A percentile compares a stretch with the other conserved stretches of the same genome.
These are phyloP conservation scores for Dryobota labecula DNA, from an alignment of 2,888 invertebrate species.

Conservation along the genomic window DNA sequence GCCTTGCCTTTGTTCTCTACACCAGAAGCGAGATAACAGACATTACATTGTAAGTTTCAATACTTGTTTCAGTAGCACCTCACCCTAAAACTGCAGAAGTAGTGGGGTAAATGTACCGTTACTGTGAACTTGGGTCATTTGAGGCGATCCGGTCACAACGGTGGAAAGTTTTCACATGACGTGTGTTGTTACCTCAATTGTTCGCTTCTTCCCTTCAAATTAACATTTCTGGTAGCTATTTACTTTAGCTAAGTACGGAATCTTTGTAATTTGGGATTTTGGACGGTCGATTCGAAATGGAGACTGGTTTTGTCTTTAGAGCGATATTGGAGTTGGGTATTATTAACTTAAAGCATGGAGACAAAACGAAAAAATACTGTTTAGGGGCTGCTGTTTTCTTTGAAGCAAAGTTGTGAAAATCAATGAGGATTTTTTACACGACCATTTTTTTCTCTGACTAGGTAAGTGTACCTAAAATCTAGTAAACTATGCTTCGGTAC, in stretches of 20 bases:
- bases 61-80: constrained; percentile 34
- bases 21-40: constrained; percentile 16
- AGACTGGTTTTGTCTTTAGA: neutral
- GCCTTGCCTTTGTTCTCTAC: neutral
- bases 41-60: constrained; percentile 20
- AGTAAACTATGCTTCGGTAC: neutral
- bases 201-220: constrained; percentile 58
- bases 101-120: constrained; percentile 61
- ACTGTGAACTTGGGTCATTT: constrained; percentile 73
- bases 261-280: constrained; percentile 30
- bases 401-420: neutral
- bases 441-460: too few relatives aligned
- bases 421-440: neutral
- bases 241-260: constrained; percentile 32
- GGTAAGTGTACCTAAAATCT: too few relatives aligned
- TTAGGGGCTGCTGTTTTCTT: neutral
- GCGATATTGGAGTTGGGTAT: neutral
- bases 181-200: constrained; percentile 66
- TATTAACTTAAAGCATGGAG: neutral
- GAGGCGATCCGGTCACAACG: constrained; percentile 72
- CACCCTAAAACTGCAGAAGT: constrained; percentile 61
- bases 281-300: neutral
- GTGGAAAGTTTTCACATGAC: constrained; percentile 66
- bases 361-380: neutral
- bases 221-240: constrained; percentile 48